Base-by-base conservation (phyloP, 1,140 invertebrate species). In the Habropoda laboriosa region DNA sequence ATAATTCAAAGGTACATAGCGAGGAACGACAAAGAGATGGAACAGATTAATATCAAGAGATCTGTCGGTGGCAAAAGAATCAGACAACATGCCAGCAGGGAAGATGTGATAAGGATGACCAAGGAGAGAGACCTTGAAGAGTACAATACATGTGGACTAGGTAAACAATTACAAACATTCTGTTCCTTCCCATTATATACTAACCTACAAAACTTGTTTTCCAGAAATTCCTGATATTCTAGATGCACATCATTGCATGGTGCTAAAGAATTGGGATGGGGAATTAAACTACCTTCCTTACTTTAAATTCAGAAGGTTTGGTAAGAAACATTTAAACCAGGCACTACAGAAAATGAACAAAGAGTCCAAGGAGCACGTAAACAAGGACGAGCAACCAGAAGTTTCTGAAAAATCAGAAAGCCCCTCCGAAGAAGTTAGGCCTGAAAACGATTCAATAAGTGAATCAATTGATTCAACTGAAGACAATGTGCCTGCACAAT, bases 21-120 rank as follows among this genome's bases (percentile, higher is more conserved):
- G 3, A 92, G 96, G 63, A 96, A 97, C 92, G 94, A 97, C 86
- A 96, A 96, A 79, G 96, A 97, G 93, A 89, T 97, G 42, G 94
- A 95, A 83, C 96, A 96, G 91, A 97, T 97, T 86, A 88, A 91
- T 30, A 91, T 97, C 5, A 97, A 97, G 88, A 95, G 96, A 86
- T 96, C 96, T 0, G 94, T 97, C 51, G 95, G 96, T 21, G 93
- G 94, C 42, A 94, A 95, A 82, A 96, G 95, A 89, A 95, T 94
- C 86, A 93, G 95, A 32, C 96, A 97, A 86, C 96, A 97, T 90
- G 96, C 95, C 1, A 96, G 94, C 84, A 94, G 96, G 80, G 94
- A 96, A 91, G 95, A 96, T 93, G 93, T 96, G 21, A 95, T 97
- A 35, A 95, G 94, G 76, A 95, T 96, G 84, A 96, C 95, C 0